Evolutionary conservation across 2,888 invertebrate genomes (phyloP).

Genomic region (Eumerus sabulonum): DNA sequence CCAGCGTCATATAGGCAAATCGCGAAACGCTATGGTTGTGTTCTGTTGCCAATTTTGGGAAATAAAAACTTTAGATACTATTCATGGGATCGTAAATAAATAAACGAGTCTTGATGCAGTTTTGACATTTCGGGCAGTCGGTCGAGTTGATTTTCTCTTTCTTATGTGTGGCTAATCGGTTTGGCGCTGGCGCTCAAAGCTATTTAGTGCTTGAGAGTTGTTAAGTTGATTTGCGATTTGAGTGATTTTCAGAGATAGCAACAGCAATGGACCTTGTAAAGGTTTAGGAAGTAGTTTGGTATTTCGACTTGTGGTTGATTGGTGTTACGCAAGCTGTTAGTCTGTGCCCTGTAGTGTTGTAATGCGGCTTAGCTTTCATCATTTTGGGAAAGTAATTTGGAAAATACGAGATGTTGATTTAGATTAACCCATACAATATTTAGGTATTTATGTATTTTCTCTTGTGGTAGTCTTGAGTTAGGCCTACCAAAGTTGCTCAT

Average conservation of each 20-base stretch:
- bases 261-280: not conserved
- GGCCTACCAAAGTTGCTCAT: too few relatives aligned
- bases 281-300: slow-evolving; percentile 19
- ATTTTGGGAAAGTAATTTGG: too few relatives aligned
- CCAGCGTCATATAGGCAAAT: too few relatives aligned
- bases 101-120: slow-evolving; percentile 59
- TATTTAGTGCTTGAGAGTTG: not conserved
- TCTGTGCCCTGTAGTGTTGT: too few relatives aligned
- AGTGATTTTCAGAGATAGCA: slow-evolving; percentile 9
- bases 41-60: slow-evolving; percentile 49
- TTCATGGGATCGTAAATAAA: slow-evolving; percentile 40
- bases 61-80: slow-evolving; percentile 23
- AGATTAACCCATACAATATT: too few relatives aligned
- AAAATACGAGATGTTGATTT: too few relatives aligned
- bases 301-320: not conserved
- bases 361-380: too few relatives aligned
- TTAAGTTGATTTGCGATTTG: slow-evolving; percentile 5
- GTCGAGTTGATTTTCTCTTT: too few relatives aligned
- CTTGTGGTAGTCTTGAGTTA: too few relatives aligned
- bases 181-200: not conserved
- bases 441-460: too few relatives aligned
- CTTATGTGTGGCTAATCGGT: not conserved
- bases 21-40: not conserved
- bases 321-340: not conserved
- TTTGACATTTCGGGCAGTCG: slow-evolving; percentile 48